Evolutionary conservation across 2,113 vertebrate species (phyloP), one percentile per base, ranked within the genome.

Genomic region (Oxygymnocypris stewartii): DNA sequence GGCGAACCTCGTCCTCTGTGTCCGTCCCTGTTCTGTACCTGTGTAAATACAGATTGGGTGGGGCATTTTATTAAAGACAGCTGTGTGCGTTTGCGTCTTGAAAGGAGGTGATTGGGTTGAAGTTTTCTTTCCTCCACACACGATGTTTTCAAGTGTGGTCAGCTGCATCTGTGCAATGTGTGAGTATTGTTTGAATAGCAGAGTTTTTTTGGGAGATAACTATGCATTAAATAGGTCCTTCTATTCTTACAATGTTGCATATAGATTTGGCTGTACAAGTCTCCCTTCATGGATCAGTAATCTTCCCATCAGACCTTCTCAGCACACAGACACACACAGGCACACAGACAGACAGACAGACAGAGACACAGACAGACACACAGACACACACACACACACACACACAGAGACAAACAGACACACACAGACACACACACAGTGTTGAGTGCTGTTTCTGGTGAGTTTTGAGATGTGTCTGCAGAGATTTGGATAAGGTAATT

Each of bases 1-100:
- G 88, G 88, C 91, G 91, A 89, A 78, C 91, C 89, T 47, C 42
- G 3, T 63, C 16, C 49, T 74, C 86, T 63, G 76, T 74, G 77
- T 28, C 82, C 82, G 88, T 89, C 90, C 82, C 89, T 90, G 90
- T 90, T 92, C 92, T 91, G 89, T 94, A 94, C 93, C 93, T 94
- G 93, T 92, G 93, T 94, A 94, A 95, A 94, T 93, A 94, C 90
- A 91, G 90, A 87, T 91, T 89, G 88, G 92, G 91, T 87, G 57
- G 90, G 86, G 86, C 81, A 74, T 89, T 90, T 94, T 89, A 95
- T 95, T 95, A 93, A 94, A 95, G 87, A 94, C 94, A 95, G 94
- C 93, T 94, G 94, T 90, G 87, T 91, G 90, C 87, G 85, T 23
- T 23, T 59, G 57, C 89, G 86, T 51, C 69, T 69, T 75, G 74